phyloP scores from a whole-genome alignment of 2,113 vertebrate species.

The Laticauda laticaudata region DNA sequence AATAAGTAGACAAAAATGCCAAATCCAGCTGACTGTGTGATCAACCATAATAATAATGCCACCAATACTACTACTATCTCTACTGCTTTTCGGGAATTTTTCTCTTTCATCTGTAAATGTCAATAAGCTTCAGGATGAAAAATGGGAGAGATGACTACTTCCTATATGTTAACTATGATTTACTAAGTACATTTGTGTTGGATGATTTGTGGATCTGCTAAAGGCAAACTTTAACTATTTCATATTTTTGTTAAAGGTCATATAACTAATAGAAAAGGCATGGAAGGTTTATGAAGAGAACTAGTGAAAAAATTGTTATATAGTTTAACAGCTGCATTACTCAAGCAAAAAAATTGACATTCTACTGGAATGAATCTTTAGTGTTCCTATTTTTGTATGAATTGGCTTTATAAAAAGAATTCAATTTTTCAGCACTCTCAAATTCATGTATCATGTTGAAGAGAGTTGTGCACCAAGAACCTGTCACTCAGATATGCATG shows the following conservation, averaged over 20 bases:
- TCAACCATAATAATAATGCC: conserved; percentile 22
- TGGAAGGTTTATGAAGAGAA: conserved; percentile 27
- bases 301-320: neutral
- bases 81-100: conserved; percentile 33
- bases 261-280: conserved; percentile 37
- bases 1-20: neutral
- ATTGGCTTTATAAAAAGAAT: neutral
- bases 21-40: neutral
- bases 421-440: neutral
- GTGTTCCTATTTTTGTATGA: neutral
- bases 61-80: neutral
- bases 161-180: conserved; percentile 21
- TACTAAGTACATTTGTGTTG: conserved; percentile 35
- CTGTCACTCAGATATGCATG: neutral
- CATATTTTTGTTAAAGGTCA: conserved; percentile 47
- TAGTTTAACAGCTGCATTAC: conserved; percentile 19
- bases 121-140: conserved; percentile 26
- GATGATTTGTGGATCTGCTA: conserved; percentile 33
- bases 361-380: neutral
- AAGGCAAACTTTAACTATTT: conserved; percentile 44
- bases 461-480: conserved; percentile 14
- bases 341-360: conserved; percentile 9
- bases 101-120: conserved; percentile 47
- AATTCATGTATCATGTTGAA: neutral
- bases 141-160: conserved; percentile 49